A percentile compares a stretch with the other conserved stretches of the same genome.
phyloP scores from a whole-genome alignment of 2,888 invertebrate species.

The Amblyteles armatorius region DNA sequence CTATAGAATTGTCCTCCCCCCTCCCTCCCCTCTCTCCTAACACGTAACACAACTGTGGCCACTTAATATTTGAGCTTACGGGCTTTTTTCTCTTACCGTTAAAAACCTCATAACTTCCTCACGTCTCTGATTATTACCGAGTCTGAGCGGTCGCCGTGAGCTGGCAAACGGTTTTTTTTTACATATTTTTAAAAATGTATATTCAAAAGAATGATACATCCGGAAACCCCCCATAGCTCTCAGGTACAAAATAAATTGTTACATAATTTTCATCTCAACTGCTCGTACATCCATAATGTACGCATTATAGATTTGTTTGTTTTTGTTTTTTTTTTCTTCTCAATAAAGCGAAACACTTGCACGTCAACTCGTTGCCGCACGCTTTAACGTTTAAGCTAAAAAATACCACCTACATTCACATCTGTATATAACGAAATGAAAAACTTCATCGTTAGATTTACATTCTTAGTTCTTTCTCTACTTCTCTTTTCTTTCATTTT shows the following conservation, averaged over 20 bases:
- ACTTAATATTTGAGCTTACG: constrained; percentile 62
- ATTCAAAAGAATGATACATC: constrained; percentile 38
- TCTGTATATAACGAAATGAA: constrained; percentile 67
- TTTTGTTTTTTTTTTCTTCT: constrained; percentile 42
- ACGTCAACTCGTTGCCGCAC: constrained; percentile 42
- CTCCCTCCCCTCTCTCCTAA: constrained; percentile 6
- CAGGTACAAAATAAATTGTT: constrained; percentile 71
- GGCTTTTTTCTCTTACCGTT: constrained; percentile 32
- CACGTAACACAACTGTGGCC: constrained; percentile 52
- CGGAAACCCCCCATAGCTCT: constrained; percentile 65
- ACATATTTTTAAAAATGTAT: not conserved
- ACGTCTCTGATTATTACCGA: constrained; percentile 29
- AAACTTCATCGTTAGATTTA: constrained; percentile 58
- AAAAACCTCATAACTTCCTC: constrained; percentile 29
- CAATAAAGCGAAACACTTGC: constrained; percentile 72
- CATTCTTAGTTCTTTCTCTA: constrained; percentile 40
- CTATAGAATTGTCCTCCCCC: constrained; percentile 45
- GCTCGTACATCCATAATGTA: constrained; percentile 63
- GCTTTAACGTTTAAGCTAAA: constrained; percentile 62
- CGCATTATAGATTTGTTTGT: constrained; percentile 59
- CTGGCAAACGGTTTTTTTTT: constrained; percentile 15
- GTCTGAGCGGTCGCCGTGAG: constrained; percentile 22
- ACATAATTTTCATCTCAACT: constrained; percentile 60
- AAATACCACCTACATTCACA: constrained; percentile 61
- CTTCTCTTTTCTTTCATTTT: constrained; percentile 5